Conservation (phyloP, 2,888 invertebrate species). For the Merodon equestris region DNA sequence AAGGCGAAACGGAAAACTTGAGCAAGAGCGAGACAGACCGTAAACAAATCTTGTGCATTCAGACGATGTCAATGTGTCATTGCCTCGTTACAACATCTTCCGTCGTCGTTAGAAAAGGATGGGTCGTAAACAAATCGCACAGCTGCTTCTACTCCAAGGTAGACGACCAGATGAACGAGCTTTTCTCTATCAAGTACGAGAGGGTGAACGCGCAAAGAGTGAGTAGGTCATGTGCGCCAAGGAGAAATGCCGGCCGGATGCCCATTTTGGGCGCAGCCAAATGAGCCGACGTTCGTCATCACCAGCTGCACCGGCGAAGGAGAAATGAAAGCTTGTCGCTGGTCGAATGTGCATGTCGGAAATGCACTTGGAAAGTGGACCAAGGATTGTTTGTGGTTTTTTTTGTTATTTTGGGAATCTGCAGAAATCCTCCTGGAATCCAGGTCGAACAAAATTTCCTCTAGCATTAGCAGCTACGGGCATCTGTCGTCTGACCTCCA, state of each 20-base stretch:
- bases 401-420: too few species aligned
- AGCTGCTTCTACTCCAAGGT: slow-evolving; percentile 48
- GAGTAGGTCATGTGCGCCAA: slow-evolving; percentile 64
- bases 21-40: slow-evolving; percentile 61
- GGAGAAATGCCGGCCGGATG: slow-evolving; percentile 55
- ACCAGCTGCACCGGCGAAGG: too few species aligned
- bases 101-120: slow-evolving; percentile 63
- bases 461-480: too few species aligned
- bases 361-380: too few species aligned
- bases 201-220: slow-evolving; percentile 33
- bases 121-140: slow-evolving; percentile 67
- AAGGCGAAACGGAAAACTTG: slow-evolving; percentile 35
- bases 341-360: too few species aligned
- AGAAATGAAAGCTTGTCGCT: not conserved
- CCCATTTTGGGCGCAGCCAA: slow-evolving; percentile 50
- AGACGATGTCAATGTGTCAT: slow-evolving; percentile 55
- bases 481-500: slow-evolving; percentile 32
- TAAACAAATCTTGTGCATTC: slow-evolving; percentile 61
- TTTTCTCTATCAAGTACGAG: slow-evolving; percentile 18
- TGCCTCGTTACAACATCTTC: slow-evolving; percentile 37
- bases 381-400: too few species aligned
- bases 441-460: too few species aligned
- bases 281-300: slow-evolving; percentile 22
- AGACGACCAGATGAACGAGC: slow-evolving; percentile 22
- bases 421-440: too few species aligned